phyloP scores from a whole-genome alignment of 2,113 vertebrate species.

The Herpetotheres cachinnans region DNA sequence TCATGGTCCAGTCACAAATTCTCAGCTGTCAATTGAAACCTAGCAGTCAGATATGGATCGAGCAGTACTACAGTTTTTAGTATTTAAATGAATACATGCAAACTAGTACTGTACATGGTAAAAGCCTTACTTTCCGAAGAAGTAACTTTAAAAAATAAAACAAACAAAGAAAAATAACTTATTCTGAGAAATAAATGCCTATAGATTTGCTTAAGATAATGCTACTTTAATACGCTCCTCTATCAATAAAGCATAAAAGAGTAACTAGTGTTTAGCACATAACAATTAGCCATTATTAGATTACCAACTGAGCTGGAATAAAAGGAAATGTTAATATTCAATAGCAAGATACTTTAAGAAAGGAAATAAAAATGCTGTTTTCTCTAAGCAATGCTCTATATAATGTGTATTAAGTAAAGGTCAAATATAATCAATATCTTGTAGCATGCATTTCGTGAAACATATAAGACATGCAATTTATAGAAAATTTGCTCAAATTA shows the following conservation, averaged over 20 bases:
- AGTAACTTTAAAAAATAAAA: constrained; percentile 55
- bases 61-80: constrained; percentile 94
- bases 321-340: constrained; percentile 82
- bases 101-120: constrained; percentile 79
- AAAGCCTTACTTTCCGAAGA: constrained; percentile 75
- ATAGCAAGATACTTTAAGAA: constrained; percentile 70
- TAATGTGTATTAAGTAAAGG: constrained; percentile 27
- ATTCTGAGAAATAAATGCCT: constrained; percentile 70
- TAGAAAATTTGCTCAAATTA: constrained; percentile 50
- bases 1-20: constrained; percentile 99
- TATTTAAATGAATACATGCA: constrained; percentile 92
- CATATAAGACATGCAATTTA: constrained; percentile 76
- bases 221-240: constrained; percentile 60
- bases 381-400: constrained; percentile 57
- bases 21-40: constrained; percentile 99
- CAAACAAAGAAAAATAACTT: constrained; percentile 63
- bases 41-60: constrained; percentile 99
- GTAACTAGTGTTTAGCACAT: constrained; percentile 73
- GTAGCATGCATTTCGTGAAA: constrained; percentile 75
- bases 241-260: constrained; percentile 77
- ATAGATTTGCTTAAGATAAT: constrained; percentile 58
- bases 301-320: constrained; percentile 76
- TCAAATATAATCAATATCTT: constrained; percentile 64
- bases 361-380: constrained; percentile 64
- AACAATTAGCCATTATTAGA: constrained; percentile 79